A percentile compares a stretch with the other conserved stretches of the same genome.
These are phyloP conservation scores for Hylomyscus alleni DNA, from an alignment of 2,797 vertebrate genomes.

Conservation along the genomic window DNA sequence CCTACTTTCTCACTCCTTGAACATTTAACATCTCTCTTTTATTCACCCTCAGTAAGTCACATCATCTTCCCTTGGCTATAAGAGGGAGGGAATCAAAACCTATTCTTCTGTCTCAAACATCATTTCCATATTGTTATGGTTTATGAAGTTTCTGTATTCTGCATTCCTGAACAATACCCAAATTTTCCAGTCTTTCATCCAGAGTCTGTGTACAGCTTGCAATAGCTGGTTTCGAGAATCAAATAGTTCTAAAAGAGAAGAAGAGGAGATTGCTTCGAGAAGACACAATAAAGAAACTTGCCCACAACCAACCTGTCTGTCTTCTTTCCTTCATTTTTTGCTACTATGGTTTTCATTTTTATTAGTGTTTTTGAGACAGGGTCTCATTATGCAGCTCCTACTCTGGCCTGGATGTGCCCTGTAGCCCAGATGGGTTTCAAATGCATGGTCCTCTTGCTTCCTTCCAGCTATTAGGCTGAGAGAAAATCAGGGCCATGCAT, in stretches of 20 bases:
- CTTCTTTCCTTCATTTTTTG: not conserved
- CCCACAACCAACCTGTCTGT: not conserved
- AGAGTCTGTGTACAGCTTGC: not conserved
- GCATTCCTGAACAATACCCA: not conserved
- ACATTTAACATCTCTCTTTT: slow-evolving; percentile 1
- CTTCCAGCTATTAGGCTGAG: not conserved
- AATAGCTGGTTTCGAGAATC: not conserved
- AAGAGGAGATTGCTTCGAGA: not conserved
- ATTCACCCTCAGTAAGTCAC: slow-evolving; percentile 23
- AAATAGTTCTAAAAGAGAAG: not conserved
- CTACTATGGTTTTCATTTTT: not conserved
- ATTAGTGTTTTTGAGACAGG: not conserved
- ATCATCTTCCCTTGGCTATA: not conserved
- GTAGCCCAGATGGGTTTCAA: not conserved
- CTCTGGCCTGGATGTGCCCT: not conserved
- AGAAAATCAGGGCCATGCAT: not conserved
- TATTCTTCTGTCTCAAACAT: not conserved
- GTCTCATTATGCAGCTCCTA: not conserved
- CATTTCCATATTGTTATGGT: not conserved
- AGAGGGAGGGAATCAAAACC: not conserved
- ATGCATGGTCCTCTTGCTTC: not conserved
- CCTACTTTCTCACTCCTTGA: slow-evolving; percentile 14
- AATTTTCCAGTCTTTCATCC: not conserved
- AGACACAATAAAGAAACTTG: not conserved
- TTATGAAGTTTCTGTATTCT: not conserved